Base-by-base conservation (phyloP, 2,888 invertebrate genomes). In the Oscheius myriophilus region DNA sequence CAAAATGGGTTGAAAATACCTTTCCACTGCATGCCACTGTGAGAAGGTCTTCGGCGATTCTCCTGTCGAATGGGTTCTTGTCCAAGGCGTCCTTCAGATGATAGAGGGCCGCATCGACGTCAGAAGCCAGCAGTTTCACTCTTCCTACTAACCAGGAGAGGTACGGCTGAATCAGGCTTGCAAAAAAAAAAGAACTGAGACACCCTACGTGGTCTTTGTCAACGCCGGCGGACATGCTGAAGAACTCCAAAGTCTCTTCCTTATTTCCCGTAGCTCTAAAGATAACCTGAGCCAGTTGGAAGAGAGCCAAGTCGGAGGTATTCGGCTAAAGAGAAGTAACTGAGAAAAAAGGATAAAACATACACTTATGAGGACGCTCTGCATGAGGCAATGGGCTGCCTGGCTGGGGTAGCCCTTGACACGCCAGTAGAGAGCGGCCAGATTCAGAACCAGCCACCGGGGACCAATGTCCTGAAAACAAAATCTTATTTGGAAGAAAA, bases 361-460 rank as follows among this genome's bases (percentile, higher is more conserved):
- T 39, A 72, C 68, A 45, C 26, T 18, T 3, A 18, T 62, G 12
- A 51, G 41, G 49, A 62, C 41, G 21, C 25, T 23, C 14, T 67
- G 39, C n/a, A 67, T 52, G 7, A 92, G 89, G 86, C 93, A 93
- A 79, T 91, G 91, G 9, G 92, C 87, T 0, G 92, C 91, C 83
- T 92, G 91, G 55, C 89, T 89, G 42, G 90, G 90, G 83, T 92
- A 91, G 7, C 91, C 91, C 3, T 91, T 89, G 0, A 92, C 90
- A 11, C 93, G 90, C 93, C 93, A 93, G 87, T 93, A 92, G 21
- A 93, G 87, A 0, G 92, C 92, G 0, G 93, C 91, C 49, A 93
- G 86, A 14, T 92, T 91, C 79, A 91, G 91, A 23, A 92, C 86
- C 9, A 92, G 88, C 93, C 93, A 93, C 73, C 90, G 90, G 0